These are phyloP conservation scores for Sphinx pinastri DNA, from an alignment of 2,888 invertebrate genomes.

Conservation along the genomic window DNA sequence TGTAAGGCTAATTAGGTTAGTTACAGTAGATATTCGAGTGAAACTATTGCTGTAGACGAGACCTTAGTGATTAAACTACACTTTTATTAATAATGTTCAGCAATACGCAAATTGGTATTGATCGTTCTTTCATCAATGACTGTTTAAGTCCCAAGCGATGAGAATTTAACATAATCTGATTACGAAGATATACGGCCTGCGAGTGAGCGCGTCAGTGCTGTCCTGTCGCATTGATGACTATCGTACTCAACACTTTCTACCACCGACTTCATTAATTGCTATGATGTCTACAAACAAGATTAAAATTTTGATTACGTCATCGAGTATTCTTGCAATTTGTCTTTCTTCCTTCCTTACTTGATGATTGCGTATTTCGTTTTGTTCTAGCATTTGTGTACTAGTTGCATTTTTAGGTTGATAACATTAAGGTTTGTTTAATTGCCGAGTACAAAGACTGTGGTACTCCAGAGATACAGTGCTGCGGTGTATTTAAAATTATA, in stretches of 20 bases:
- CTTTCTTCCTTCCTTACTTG: no score
- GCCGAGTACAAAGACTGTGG: no score
- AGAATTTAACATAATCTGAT: conserved; percentile 53
- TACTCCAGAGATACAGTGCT: no score
- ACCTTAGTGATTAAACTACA: conserved; percentile 25
- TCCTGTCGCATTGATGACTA: neutral
- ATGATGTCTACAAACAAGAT: no score
- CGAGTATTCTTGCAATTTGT: no score
- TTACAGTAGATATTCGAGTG: neutral
- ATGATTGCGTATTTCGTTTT: no score
- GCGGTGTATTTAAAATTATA: no score
- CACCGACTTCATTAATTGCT: neutral
- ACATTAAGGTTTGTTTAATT: no score
- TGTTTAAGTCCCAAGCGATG: conserved; percentile 38
- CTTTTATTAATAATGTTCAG: conserved; percentile 30
- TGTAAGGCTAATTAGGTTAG: no score
- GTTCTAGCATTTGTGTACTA: no score
- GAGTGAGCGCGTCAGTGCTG: conserved; percentile 32
- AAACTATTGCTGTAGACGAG: neutral
- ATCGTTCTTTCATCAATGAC: conserved; percentile 41
- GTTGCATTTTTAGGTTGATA: no score
- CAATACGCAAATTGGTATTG: conserved; percentile 33
- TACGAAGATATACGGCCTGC: conserved; percentile 43
- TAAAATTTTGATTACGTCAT: no score
- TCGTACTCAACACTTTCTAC: neutral